These are phyloP conservation scores for Scophthalmus maximus DNA, from an alignment of 2,113 vertebrate species.

Conservation along the genomic window DNA sequence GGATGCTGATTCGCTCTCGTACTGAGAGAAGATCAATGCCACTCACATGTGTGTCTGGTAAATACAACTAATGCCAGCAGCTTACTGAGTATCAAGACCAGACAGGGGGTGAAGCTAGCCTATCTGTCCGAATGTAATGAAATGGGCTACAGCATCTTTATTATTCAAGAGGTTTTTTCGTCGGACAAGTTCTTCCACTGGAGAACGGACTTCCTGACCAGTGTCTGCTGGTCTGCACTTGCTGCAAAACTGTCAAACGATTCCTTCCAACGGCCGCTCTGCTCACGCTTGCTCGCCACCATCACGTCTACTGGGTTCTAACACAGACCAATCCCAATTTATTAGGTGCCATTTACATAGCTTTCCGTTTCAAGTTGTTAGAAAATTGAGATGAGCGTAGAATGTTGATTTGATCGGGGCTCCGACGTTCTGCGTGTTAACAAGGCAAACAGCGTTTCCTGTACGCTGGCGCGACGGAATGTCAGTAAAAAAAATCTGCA, in stretches of 20 bases:
- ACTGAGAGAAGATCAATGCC: background rate
- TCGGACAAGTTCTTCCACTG: background rate
- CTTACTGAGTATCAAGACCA: no score
- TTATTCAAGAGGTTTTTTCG: background rate
- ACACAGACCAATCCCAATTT: background rate
- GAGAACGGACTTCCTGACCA: background rate
- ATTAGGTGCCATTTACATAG: background rate
- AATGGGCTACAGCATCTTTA: background rate
- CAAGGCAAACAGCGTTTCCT: background rate
- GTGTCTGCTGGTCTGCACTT: background rate
- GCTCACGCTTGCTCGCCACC: background rate
- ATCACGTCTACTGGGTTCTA: background rate
- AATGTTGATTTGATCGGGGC: background rate
- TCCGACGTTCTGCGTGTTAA: slow-evolving; percentile 9
- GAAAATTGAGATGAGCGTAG: slow-evolving; percentile 7
- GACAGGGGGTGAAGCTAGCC: background rate
- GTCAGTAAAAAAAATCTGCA: no score
- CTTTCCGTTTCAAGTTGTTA: background rate
- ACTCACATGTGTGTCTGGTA: background rate
- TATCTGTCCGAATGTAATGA: background rate
- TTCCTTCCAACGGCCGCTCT: slow-evolving; percentile 6
- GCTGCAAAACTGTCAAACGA: slow-evolving; percentile 2
- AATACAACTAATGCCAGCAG: background rate
- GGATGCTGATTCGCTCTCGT: background rate
- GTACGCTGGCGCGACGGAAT: background rate